Base-by-base conservation (phyloP, 53 echinoderm and acorn worm species). In the Stichopus horrens region DNA sequence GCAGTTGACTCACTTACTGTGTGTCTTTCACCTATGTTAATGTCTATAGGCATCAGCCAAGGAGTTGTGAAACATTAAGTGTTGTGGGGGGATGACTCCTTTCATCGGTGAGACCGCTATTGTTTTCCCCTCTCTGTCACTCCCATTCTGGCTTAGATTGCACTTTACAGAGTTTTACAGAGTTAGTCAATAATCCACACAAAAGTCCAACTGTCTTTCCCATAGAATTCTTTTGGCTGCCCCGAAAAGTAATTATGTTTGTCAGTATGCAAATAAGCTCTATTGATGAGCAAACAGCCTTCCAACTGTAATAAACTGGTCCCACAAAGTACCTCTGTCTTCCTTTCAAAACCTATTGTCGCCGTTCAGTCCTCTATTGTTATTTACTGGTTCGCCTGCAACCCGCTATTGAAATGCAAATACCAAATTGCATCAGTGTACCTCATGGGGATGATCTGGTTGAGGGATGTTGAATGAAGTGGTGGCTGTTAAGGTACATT, bases 251-350 rank as follows among this genome's bases (percentile, higher is more conserved):
- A 79, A 79, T 79, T 79, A 79, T 79, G 79, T 79, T 79, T 79
- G 79, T 53, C 79, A 79, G 79, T 79, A 79, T 79, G 79, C 79
- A 79, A 79, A 79, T 79, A 79, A 79, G 79, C 79, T 18, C 79
- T 79, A 79, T 79, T 79, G 79, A 55, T 55, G 55, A 79, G 79
- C 79, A 79, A 79, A 79, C 79, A 54, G 54, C 19, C 79, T 53
- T 54, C 53, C 4, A 19, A 55, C 79, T 10, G 19, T 79, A 79
- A 79, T 79, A 51, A 79, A 10, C 54, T 55, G 79, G 53, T 79
- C 79, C 79, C 54, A 53, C 53, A 53, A 79, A 79, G 52, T 55
- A 79, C 79, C 79, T 53, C 79, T 79, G 79, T 52, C 53, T 53
- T 79, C 53, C 79, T 77, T 79, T 8, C 51, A 79, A 79, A 79